Evolutionary conservation across 1,140 invertebrate genomes (phyloP), one percentile per base, ranked within the genome.

Genomic region (Druon quercuslanigerum): DNA sequence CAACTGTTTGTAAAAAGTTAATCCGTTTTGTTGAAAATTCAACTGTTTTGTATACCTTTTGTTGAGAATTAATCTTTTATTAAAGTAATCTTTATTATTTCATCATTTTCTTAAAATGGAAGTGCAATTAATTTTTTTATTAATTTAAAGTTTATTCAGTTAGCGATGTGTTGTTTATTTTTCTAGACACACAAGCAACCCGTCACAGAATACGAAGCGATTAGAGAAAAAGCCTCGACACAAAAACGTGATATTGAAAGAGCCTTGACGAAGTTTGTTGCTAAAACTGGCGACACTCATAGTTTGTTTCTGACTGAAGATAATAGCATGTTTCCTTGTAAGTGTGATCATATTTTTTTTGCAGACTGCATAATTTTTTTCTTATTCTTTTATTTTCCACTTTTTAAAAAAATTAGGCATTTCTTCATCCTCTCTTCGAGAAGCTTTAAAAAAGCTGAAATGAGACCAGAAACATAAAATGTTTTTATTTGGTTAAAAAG

Each of bases 151-250:
- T 33, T 33, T 33, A 33, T 33, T 33, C 25, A 33, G 25, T 33
- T 33, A 5, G 25, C 5, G 25, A 33, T 33, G 25, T 33, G 3
- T 33, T 5, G 5, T 33, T 3, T 56, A 19, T 75, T 56, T 86
- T 92, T 93, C 79, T 86, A 97, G 96, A 99, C 98, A 3, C 96
- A 98, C 86, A 98, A 98, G 91, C 97, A 99, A 92, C 98, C 98
- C 70, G 95, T 98, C 5, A 98, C 97, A 50, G 98, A 99, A 90
- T 99, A 99, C 92, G 97, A 99, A 93, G 95, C 97, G 3, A 98
- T 99, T 66, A 93, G 98, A 87, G 98, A 97, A 93, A 99, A 97
- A 92, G 96, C 97, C 46, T 97, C 98, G 0, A 94, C 93, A 60
- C 98, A 99, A 86, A 99, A 99, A 88, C 93, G 97, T 73, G 98